Evolutionary conservation across 1,140 invertebrate genomes (phyloP), one percentile per base, ranked within the genome.

Genomic region (Drosophila trapezifrons): DNA sequence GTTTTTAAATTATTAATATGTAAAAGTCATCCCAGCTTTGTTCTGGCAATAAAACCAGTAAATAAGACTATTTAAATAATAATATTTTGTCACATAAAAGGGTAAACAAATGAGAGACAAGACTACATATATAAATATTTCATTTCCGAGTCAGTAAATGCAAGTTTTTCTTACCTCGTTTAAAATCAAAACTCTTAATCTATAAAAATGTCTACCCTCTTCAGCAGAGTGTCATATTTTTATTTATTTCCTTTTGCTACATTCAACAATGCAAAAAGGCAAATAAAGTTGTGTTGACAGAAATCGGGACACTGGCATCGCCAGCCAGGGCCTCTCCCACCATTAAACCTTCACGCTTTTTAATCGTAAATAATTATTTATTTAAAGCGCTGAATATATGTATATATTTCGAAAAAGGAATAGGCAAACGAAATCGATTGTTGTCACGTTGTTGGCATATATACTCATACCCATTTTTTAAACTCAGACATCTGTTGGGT

Each of bases 361-460:
- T 15, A 54, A 56, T 52, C 27, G 73, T 67, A 76, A 72, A 81
- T 81, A 59, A 67, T 76, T 79, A 80, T 80, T 80, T 80, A 80
- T 80, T 80, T 60, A 47, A 76, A 75, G 45, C 56, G 67, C 43
- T 64, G 49, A 76, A 59, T 47, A 57, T 56, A 64, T 58, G 46
- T 71, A 59, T 47, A 60, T 66, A 64, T 58, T 45, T 37, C 17
- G 52, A 40, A 57, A 46, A 35, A 29, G 45, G 45, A 22, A 63
- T 37, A 73, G 51, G 42, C 49, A 56, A 71, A 49, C 27, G 56
- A 45, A 57, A 71, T 70, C 65, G 69, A 71, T 71, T 56, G 40
- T 70, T 47, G 49, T 46, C 40, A 12, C 29, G 4, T 20, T 35
- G 52, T 22, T 4, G 22, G 20, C 27, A 46, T 57, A 65, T 57